Evolutionary conservation across 2,888 invertebrate genomes (phyloP), one percentile per base, ranked within the genome.

Genomic region (Ophion slaviceki): DNA sequence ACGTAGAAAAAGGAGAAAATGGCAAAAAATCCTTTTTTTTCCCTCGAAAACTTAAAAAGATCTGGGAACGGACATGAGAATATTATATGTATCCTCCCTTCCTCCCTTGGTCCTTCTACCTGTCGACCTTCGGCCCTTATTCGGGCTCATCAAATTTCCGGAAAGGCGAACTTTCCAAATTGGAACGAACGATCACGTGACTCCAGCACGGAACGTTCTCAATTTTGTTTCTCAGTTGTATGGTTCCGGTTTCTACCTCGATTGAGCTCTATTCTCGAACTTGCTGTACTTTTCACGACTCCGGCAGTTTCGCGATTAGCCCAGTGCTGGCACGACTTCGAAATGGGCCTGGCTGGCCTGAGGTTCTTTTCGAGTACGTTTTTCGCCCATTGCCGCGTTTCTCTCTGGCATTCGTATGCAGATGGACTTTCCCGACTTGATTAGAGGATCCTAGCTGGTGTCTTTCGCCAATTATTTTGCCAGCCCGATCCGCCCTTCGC

Each of bases 401-500:
- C 32, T 66, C 66, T 36, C 75, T 8, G 76, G 40, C 88, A 89
- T 90, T 90, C 88, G 88, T 89, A 90, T 89, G 89, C 88, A 89
- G 89, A 90, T 91, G 87, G 88, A 89, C 88, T 47, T 59, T 62
- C 81, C 84, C 84, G 71, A 86, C 87, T 89, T 88, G 89, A 90
- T 91, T 90, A 88, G 87, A 89, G 89, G 88, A 89, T 82, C 71
- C 88, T 87, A 88, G 88, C 87, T 87, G 67, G 70, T 83, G 81
- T 72, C 86, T 86, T 87, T 84, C 75, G 77, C 75, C 70, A 82
- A 53, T 71, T 62, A 53, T 64, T 47, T 68, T 57, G 76, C 47
- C 76, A 40, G 68, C 75, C 61, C 57, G 66, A 14, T 53, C 32
- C 40, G 57, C 57, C 70, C 20, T 24, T 17, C 40, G 24, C 24